Percentiles rank a stretch among this genome's conserved stretches.
phyloP scores from a whole-genome alignment of 2,113 vertebrate species.

The Argyrosomus japonicus region DNA sequence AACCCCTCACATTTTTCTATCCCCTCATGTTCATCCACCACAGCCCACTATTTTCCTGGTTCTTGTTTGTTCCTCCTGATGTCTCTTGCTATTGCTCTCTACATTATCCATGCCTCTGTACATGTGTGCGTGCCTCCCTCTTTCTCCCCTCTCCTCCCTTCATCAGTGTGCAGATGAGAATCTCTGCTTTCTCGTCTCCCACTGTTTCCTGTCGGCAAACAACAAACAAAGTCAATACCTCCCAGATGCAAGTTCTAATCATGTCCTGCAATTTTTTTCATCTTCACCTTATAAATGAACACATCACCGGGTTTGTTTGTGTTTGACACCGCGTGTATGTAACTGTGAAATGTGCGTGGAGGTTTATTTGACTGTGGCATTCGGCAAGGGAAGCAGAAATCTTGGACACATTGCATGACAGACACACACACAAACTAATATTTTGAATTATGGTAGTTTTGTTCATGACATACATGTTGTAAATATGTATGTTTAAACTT shows the following conservation, averaged over 20 bases:
- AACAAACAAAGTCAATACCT: constrained; percentile 25
- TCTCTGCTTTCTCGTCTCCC: constrained; percentile 13
- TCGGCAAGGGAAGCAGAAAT: not conserved
- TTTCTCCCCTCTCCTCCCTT: not conserved
- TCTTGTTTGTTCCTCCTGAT: constrained; percentile 15
- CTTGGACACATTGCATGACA: not conserved
- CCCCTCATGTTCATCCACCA: not conserved
- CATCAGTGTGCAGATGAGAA: constrained; percentile 35
- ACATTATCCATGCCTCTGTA: not conserved
- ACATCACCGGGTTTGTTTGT: not conserved
- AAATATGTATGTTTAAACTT: not conserved
- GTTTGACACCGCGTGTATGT: not conserved
- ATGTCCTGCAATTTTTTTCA: constrained; percentile 2
- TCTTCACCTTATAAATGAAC: constrained; percentile 7
- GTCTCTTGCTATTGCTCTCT: constrained; percentile 1
- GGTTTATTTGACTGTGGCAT: not conserved
- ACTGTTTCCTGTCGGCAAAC: constrained; percentile 3
- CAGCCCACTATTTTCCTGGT: not conserved
- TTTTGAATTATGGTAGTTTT: not conserved
- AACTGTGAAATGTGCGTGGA: not conserved
- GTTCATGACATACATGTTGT: not conserved
- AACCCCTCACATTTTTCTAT: constrained; percentile 20
- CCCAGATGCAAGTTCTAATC: constrained; percentile 35
- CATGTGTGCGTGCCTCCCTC: not conserved
- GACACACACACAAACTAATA: not conserved